Evolutionary conservation across 2,888 invertebrate genomes (phyloP).

Genomic region (Hofmannophila pseudospretella): DNA sequence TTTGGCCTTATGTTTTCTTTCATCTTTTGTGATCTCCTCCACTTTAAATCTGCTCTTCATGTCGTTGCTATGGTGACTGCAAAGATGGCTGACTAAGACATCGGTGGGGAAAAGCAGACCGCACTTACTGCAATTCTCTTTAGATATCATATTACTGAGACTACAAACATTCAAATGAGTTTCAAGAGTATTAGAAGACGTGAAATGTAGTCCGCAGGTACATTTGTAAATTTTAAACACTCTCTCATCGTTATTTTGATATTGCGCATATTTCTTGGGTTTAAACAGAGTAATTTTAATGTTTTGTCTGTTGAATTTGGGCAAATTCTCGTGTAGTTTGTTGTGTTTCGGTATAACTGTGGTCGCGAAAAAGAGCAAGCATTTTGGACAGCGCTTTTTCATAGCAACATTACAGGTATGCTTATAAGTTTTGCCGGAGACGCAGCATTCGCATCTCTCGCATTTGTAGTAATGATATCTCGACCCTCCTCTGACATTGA

Average conservation of each 20-base stretch:
- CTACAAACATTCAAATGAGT: conserved; percentile 25
- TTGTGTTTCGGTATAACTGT: neutral
- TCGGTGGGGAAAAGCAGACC: conserved; percentile 30
- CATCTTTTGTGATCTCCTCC: conserved; percentile 1
- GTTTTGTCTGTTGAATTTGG: neutral
- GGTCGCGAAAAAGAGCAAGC: neutral
- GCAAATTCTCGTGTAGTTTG: neutral
- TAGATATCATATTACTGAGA: conserved; percentile 13
- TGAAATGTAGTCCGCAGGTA: conserved; percentile 33
- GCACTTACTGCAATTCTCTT: conserved; percentile 38
- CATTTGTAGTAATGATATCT: conserved; percentile 17
- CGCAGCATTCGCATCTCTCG: conserved; percentile 19
- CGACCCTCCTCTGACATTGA: too few species aligned
- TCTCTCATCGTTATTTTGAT: neutral
- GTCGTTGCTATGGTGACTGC: conserved; percentile 32
- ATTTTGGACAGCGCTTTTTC: neutral
- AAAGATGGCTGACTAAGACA: conserved; percentile 30
- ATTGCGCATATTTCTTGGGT: neutral
- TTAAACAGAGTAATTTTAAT: neutral
- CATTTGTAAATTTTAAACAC: conserved; percentile 28
- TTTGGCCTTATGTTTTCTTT: conserved; percentile 1
- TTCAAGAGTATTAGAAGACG: conserved; percentile 21
- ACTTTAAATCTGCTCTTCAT: conserved; percentile 6
- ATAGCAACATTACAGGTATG: neutral
- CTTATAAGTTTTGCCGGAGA: neutral